A percentile compares a stretch with the other conserved stretches of the same genome.
Conservation (phyloP, 2,113 vertebrate species). For the Ptilonorhynchus violaceus region DNA sequence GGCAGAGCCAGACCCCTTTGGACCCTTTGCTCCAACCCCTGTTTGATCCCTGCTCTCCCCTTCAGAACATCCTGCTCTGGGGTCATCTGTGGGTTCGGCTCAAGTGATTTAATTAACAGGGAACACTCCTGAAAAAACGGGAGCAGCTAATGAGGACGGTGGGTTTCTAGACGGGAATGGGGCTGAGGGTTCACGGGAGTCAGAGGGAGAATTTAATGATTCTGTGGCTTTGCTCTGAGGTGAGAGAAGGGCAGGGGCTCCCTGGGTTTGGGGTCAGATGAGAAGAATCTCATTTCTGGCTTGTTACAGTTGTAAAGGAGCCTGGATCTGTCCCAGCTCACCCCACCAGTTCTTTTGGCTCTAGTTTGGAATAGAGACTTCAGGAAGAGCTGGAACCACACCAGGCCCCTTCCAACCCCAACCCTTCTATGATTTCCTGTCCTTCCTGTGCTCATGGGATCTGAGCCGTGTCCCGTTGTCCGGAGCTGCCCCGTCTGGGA, state of each 20-base stretch:
- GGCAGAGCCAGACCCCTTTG: background rate
- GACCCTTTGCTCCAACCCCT: background rate
- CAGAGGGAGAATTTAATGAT: background rate
- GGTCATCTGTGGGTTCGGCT: background rate
- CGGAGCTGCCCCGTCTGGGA: background rate
- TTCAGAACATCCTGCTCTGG: background rate
- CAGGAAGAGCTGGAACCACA: background rate
- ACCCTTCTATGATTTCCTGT: background rate
- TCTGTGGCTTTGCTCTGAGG: background rate
- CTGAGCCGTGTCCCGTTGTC: background rate
- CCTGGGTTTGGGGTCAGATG: background rate
- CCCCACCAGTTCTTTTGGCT: background rate
- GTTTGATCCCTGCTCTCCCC: background rate
- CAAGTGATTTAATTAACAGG: background rate
- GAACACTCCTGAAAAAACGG: background rate
- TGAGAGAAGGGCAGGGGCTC: background rate
- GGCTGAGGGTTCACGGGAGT: background rate
- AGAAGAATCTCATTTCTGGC: background rate
- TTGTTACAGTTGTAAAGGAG: background rate
- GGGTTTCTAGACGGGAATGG: background rate
- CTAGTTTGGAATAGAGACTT: background rate
- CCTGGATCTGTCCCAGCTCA: background rate
- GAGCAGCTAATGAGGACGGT: background rate
- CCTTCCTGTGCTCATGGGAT: background rate
- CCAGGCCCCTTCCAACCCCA: background rate